phyloP scores from a whole-genome alignment of 2,113 vertebrate species.

The Junco hyemalis region DNA sequence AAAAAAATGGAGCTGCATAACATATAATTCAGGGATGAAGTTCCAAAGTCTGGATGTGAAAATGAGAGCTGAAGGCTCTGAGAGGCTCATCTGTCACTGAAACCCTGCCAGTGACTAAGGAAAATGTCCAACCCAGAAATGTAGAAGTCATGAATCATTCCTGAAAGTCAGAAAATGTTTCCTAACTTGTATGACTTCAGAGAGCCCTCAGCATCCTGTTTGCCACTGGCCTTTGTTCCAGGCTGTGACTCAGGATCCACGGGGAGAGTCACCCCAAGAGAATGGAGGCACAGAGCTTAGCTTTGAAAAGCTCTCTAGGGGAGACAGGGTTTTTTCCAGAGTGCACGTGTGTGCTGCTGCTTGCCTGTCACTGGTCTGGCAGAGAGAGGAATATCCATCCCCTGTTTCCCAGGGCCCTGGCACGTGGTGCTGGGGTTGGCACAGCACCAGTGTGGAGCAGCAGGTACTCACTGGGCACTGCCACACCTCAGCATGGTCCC shows the following conservation, averaged over 20 bases:
- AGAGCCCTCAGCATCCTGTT: slow-evolving; percentile 27
- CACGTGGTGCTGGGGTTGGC: background rate
- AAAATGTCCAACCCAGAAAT: background rate
- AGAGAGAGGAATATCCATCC: background rate
- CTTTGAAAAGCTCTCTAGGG: background rate
- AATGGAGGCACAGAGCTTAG: background rate
- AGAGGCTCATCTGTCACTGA: background rate
- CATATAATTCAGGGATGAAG: background rate
- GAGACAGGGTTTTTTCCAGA: fast-evolving
- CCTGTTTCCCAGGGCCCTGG: background rate
- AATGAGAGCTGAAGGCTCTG: background rate
- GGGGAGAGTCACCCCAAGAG: background rate
- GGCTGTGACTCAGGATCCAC: background rate
- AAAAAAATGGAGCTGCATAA: background rate
- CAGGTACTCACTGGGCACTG: background rate
- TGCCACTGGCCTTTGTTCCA: background rate
- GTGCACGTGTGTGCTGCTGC: fast-evolving
- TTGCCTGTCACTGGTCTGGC: fast-evolving
- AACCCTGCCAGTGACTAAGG: background rate
- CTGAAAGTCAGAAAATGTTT: background rate
- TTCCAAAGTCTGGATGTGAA: background rate
- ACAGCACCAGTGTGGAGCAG: background rate
- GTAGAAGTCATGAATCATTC: background rate
- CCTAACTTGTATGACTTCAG: background rate
- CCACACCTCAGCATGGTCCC: background rate